phyloP scores from a whole-genome alignment of 2,888 invertebrate genomes.

The Stenichneumon culpator region DNA sequence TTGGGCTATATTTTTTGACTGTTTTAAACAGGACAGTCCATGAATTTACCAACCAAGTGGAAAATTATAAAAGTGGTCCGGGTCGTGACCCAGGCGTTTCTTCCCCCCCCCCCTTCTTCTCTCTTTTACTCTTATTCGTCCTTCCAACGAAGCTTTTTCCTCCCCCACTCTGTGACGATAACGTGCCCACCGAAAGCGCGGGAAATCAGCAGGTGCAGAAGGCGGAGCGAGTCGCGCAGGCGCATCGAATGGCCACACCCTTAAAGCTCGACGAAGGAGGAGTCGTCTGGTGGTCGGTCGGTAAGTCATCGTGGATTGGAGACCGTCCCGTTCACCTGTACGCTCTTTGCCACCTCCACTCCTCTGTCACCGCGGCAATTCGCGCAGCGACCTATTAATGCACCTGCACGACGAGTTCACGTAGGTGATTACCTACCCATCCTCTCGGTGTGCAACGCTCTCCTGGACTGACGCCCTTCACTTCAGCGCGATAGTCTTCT shows the following conservation, averaged over 20 bases:
- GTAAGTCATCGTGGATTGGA: constrained; percentile 81
- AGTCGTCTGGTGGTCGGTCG: constrained; percentile 78
- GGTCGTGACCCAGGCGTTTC: neutral
- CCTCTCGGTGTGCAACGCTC: constrained; percentile 43
- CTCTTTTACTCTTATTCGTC: neutral
- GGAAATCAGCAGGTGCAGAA: constrained; percentile 77
- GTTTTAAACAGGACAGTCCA: neutral
- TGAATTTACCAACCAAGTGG: neutral
- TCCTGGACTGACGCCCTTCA: constrained; percentile 19
- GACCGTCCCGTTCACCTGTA: constrained; percentile 80
- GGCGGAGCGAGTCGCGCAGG: constrained; percentile 79
- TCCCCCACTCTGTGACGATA: constrained; percentile 35
- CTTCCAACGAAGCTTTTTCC: neutral
- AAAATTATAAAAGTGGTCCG: neutral
- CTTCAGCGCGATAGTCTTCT: neutral
- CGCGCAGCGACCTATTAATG: constrained; percentile 77
- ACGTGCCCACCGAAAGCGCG: constrained; percentile 70
- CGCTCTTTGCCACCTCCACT: constrained; percentile 66
- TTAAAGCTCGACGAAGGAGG: constrained; percentile 81
- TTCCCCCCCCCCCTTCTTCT: neutral
- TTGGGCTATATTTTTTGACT: neutral
- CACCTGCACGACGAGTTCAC: constrained; percentile 80
- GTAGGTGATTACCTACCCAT: constrained; percentile 74
- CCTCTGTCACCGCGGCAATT: constrained; percentile 49
- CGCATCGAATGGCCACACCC: constrained; percentile 82